Percentiles rank a stretch among this genome's conserved stretches.
Evolutionary conservation across 2,888 invertebrate genomes (phyloP).

Genomic region (Rhagium mordax): DNA sequence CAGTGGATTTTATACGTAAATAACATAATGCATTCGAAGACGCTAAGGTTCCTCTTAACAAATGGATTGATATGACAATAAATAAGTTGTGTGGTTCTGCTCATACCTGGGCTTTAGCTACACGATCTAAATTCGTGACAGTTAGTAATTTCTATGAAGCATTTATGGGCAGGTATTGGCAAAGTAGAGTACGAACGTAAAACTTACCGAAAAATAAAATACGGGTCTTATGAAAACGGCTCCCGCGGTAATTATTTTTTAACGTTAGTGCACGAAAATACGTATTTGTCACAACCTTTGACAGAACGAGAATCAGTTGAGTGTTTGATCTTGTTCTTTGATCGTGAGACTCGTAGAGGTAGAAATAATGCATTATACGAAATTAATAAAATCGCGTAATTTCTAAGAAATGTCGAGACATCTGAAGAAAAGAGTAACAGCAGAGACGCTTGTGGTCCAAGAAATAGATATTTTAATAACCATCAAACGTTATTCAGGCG

Average conservation of each 20-base stretch:
- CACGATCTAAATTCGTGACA: background rate
- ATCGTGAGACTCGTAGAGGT: too few species aligned
- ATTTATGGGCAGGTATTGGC: background rate
- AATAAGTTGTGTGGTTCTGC: background rate
- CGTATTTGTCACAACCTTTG: background rate
- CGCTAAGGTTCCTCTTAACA: background rate
- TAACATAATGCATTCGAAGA: background rate
- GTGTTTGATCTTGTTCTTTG: too few species aligned
- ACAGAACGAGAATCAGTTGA: background rate
- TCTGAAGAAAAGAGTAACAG: too few species aligned
- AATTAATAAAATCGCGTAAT: too few species aligned
- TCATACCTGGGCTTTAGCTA: background rate
- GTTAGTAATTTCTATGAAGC: background rate
- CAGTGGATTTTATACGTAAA: background rate
- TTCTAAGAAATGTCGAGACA: too few species aligned
- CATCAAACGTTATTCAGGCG: too few species aligned
- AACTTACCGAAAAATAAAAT: background rate
- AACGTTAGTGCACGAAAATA: background rate
- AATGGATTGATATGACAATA: background rate
- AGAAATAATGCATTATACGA: too few species aligned
- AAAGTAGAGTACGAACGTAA: background rate
- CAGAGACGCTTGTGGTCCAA: too few species aligned
- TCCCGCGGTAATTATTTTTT: background rate
- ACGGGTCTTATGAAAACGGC: background rate
- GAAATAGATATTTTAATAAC: too few species aligned